Base-by-base conservation (phyloP, 1,140 invertebrate genomes). In the Wiebesia pumilae region DNA sequence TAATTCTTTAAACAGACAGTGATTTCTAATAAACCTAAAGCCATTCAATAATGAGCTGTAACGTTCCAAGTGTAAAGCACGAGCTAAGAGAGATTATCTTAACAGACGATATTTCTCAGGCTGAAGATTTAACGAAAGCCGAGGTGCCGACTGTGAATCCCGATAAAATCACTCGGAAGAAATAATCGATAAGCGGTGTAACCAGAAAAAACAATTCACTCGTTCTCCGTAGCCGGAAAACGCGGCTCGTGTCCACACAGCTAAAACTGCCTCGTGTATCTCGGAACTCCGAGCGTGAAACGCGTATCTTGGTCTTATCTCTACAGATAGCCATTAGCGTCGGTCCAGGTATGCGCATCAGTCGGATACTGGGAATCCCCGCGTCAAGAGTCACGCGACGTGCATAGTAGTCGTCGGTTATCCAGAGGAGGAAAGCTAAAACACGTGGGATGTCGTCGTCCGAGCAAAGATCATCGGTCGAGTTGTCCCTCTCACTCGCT, bases 341-440 rank as follows among this genome's bases (percentile, higher is more conserved):
- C 58, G 30, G 38, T 79, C 58, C 47, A n/a, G 40, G 47, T 43
- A 71, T 67, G 40, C 38, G 30, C 58, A 40, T 82, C 79, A 33
- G 33, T 27, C 30, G 54, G 14, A 40, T 35, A 35, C 10, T 47
- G 43, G 33, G 73, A 83, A 73, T 51, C 40, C 19, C 81, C 12
- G 19, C 40, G 75, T 65, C 65, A 51, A 24, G 33, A 85, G 47
- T 69, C 73, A 86, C 84, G 80, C 78, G 75, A 21, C 87, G 81
- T 83, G 86, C 62, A 69, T 69, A 35, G 62, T 87, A 81, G 88
- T 86, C 88, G 65, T 83, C 86, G 65, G 88, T 33, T 80, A 79
- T 79, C 83, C 30, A 6, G 83, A 54, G 47, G 75, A 75, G 35
- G 33, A 83, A 58, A 51, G 33, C 47, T 27, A 33, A 69, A 51